These are phyloP conservation scores for Drosophila macrothrix DNA, from an alignment of 2,888 invertebrate genomes.

Conservation along the genomic window DNA sequence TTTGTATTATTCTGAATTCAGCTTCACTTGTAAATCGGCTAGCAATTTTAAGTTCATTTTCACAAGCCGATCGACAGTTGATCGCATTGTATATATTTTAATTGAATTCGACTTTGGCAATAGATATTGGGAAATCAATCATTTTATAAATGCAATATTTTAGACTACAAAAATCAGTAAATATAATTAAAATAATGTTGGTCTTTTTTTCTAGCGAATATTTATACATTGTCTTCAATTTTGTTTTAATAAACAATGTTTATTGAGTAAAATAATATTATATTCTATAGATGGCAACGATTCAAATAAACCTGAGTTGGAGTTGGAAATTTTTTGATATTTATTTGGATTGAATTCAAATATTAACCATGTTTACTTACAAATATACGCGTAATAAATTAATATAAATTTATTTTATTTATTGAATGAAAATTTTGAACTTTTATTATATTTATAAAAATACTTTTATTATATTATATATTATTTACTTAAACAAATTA, in stretches of 20 bases:
- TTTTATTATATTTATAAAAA: background rate
- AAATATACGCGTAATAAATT: background rate
- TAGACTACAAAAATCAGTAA: background rate
- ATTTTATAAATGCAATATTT: background rate
- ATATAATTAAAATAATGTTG: background rate
- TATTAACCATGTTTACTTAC: background rate
- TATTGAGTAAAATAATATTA: background rate
- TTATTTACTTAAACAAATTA: background rate
- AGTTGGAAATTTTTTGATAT: background rate
- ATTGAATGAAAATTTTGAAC: background rate
- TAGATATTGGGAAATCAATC: no score
- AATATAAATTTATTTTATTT: background rate
- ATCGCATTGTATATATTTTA: background rate
- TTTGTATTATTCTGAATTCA: background rate
- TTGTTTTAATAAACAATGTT: background rate
- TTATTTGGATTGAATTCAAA: background rate
- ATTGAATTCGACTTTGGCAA: background rate
- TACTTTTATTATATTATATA: background rate
- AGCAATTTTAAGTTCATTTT: background rate
- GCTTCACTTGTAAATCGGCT: background rate
- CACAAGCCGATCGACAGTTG: background rate
- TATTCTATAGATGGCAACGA: background rate
- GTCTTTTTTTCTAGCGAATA: accelerated
- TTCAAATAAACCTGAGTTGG: background rate
- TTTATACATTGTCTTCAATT: background rate